These are phyloP conservation scores for Todus mexicanus DNA, from an alignment of 2,797 vertebrate genomes.

Conservation along the genomic window DNA sequence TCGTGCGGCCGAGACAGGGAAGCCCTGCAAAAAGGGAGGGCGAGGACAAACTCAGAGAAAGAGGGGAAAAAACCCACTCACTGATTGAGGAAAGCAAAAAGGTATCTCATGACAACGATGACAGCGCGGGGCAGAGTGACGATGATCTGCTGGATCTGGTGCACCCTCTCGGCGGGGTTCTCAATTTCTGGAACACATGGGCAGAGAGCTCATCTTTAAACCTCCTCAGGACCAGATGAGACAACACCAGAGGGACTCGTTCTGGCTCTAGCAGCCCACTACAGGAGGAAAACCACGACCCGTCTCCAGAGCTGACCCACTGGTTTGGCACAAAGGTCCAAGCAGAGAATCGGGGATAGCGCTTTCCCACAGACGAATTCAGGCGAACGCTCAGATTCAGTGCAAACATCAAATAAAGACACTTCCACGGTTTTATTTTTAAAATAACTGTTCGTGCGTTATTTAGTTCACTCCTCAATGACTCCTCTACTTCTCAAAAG, in stretches of 20 bases:
- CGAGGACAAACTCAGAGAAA: background rate
- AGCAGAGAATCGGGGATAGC: background rate
- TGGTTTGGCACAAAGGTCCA: background rate
- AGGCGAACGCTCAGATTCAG: rapidly evolving
- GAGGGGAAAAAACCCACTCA: conserved; percentile 73
- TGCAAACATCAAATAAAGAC: background rate
- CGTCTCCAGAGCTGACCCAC: background rate
- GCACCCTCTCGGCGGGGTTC: conserved; percentile 86
- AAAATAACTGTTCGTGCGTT: background rate
- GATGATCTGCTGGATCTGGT: conserved; percentile 92
- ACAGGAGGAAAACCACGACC: background rate
- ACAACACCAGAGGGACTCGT: background rate
- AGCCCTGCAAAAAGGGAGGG: background rate
- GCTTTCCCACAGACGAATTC: background rate
- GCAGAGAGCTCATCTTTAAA: background rate
- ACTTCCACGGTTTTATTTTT: background rate
- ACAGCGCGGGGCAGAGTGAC: conserved; percentile 88
- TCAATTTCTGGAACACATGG: conserved; percentile 86
- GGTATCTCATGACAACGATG: conserved; percentile 97
- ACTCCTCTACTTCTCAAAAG: background rate
- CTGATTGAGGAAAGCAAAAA: conserved; percentile 98
- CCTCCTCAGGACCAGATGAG: background rate
- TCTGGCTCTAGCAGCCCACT: background rate
- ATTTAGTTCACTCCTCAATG: background rate
- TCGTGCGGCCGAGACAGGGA: rapidly evolving